A percentile compares a stretch with the other conserved stretches of the same genome.
Evolutionary conservation across 2,113 vertebrate genomes (phyloP).

Genomic region (Tachysurus fulvidraco): DNA sequence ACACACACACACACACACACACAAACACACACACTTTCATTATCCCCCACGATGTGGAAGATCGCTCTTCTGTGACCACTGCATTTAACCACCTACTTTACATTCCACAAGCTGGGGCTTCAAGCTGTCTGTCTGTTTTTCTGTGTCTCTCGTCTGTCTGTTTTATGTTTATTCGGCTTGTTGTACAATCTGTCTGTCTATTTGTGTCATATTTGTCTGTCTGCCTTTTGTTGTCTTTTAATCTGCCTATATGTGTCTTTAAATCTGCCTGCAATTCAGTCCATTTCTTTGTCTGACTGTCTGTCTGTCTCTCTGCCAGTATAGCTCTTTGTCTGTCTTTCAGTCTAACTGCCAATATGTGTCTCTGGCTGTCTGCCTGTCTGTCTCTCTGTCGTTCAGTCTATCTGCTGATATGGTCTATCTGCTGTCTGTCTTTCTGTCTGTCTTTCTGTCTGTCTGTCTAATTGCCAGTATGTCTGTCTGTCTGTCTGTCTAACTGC

Average conservation of each 20-base stretch:
- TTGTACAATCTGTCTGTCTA: too few species aligned
- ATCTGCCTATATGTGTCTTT: too few species aligned
- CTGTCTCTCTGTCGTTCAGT: too few species aligned
- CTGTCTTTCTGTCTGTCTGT: neutral
- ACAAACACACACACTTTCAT: conserved; percentile 16
- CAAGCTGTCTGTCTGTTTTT: neutral
- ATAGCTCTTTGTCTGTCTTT: neutral
- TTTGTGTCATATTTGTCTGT: too few species aligned
- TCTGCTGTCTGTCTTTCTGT: too few species aligned
- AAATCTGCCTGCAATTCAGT: neutral
- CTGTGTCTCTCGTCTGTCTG: too few species aligned
- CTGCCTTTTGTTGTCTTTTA: too few species aligned
- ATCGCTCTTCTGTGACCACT: conserved; percentile 21
- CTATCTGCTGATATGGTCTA: neutral
- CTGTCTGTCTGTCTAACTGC: neutral
- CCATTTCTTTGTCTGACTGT: neutral
- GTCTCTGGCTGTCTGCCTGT: neutral
- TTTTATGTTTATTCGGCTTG: too few species aligned
- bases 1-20: conserved; percentile 10
- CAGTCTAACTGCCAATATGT: neutral
- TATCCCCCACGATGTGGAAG: conserved; percentile 18
- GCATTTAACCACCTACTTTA: conserved; percentile 10
- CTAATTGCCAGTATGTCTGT: neutral
- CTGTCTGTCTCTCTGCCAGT: neutral
- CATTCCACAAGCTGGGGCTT: conserved; percentile 3